Base-by-base conservation (phyloP, 2,797 vertebrate species). In the Hemibagrus guttatus region DNA sequence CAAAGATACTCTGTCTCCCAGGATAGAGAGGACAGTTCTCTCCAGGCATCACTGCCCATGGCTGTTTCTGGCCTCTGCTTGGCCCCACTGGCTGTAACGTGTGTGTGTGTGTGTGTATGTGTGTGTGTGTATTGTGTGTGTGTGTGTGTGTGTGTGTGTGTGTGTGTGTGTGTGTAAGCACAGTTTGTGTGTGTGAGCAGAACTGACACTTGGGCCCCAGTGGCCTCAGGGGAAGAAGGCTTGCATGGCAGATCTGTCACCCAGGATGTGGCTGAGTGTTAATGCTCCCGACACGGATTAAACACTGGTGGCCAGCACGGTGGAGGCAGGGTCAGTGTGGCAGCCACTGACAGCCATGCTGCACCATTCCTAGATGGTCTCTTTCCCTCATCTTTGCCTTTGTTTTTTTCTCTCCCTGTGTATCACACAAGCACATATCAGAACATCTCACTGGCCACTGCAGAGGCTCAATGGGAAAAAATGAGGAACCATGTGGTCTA, bases 251-350 rank as follows among this genome's bases (percentile, higher is more conserved):
- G 97, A 97, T 97, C 96, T 97, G 97, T 98, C 96, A 96, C 97
- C 96, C 95, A 93, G 92, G 95, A 97, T 97, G 97, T 97, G 94
- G 93, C 94, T 95, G 95, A 95, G 97, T 97, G 97, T 97, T 97
- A 98, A 98, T 97, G 96, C 96, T 96, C 95, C 97, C 96, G 93
- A 96, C 96, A 95, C 95, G 96, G 97, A 98, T 97, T 98, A 97
- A 96, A 96, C 96, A 97, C 95, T 95, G 94, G 94, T 95, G 95
- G 94, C 96, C 96, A 94, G 95, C 93, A 93, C 94, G 52, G 94
- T 92, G 94, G 94, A 92, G 96, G 95, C 76, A 81, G 93, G 95
- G 94, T 95, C 94, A 94, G 92, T 86, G 91, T 92, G 92, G 94
- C 94, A 94, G 91, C 91, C 91, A 90, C 94, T 95, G 95, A 95